Evolutionary conservation across 2,113 vertebrate genomes (phyloP), one percentile per base, ranked within the genome.

Genomic region (Alexandromys fortis): DNA sequence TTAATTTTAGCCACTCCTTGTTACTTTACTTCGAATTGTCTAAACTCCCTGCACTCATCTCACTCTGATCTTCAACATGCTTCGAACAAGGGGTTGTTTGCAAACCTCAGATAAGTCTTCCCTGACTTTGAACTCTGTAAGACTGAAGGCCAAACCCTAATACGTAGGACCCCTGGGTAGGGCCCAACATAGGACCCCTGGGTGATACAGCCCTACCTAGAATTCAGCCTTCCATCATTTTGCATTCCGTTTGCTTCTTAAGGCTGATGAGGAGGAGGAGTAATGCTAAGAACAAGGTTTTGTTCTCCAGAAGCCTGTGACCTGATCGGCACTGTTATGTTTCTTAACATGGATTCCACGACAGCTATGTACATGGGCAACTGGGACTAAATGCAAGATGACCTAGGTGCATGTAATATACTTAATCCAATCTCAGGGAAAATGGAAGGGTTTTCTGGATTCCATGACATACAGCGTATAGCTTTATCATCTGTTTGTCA

Each of bases 1-100:
- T 97, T 98, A 91, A 97, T 97, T 97, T 97, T 97, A 96, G 96
- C 97, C 92, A 67, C 73, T 94, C 95, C 86, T 86, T 75, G 68
- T 94, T 73, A 91, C 89, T 97, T 92, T 95, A 91, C 91, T 97
- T 94, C 96, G 78, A 67, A 93, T 96, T 86, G 94, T 97, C 92
- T 96, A 38, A 94, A 83, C 47, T 95, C 88, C 87, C 91, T 19
- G 21, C 38, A 28, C 94, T 94, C 81, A 28, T 68, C 90, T 93
- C 77, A 28, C 79, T 92, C 85, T 35, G 22, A 30, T 92, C 63
- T 89, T 92, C 55, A 83, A 10, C 70, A 68, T 38, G 89, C 2
- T 58, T 35, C n/a, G 28, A 73, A 86, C 61, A n/a, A 52, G 52
- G 45, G 52, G 19, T 19, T 90, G 49, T 26, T 82, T 82, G 61